phyloP scores from a whole-genome alignment of 2,113 vertebrate species.

The Microcebus griseorufus region DNA sequence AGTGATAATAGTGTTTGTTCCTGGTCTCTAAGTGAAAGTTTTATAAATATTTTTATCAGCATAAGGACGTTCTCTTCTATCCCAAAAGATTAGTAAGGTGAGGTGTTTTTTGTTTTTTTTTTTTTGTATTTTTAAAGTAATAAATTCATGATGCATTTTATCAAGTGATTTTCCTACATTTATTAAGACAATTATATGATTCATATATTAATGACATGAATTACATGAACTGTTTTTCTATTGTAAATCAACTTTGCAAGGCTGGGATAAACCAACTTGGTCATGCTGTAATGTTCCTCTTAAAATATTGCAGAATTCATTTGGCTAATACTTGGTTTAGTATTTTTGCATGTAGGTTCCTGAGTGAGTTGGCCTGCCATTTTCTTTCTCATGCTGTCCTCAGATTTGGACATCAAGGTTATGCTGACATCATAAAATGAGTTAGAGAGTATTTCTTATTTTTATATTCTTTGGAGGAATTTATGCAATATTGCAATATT shows the following conservation, averaged over 20 bases:
- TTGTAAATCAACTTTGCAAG: not conserved
- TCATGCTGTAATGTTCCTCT: not conserved
- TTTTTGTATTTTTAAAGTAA: not conserved
- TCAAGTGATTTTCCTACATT: not conserved
- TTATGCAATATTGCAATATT: not conserved
- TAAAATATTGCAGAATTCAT: not conserved
- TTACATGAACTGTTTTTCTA: not conserved
- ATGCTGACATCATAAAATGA: not conserved
- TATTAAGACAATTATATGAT: not conserved
- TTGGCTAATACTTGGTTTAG: not conserved
- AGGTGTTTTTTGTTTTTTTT: no score
- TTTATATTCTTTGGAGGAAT: not conserved
- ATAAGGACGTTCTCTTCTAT: not conserved
- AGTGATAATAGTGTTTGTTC: not conserved
- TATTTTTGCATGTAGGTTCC: not conserved
- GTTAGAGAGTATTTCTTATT: not conserved
- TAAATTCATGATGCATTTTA: not conserved
- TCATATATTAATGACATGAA: not conserved
- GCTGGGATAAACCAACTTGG: not conserved
- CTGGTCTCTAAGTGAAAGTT: not conserved
- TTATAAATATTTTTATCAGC: not conserved
- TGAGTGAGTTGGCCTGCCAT: not conserved
- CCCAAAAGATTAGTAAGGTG: not conserved
- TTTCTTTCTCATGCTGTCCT: not conserved
- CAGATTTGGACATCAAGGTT: not conserved